Base-by-base conservation (phyloP, 2,888 invertebrate species). In the Bombylius discolor region DNA sequence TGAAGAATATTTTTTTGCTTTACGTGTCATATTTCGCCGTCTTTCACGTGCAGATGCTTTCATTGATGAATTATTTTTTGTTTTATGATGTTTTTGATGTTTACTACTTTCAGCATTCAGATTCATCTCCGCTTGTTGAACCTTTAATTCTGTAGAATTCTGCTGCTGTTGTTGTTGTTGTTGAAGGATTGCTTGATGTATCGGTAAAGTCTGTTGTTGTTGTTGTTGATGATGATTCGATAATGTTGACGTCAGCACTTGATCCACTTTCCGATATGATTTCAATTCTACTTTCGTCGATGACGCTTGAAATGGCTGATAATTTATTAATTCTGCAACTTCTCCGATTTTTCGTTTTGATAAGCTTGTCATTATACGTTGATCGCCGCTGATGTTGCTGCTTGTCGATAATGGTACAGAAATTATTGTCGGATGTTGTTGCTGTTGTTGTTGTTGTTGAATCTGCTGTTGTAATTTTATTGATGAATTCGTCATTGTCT, bases 261-360 rank as follows among this genome's bases (percentile, higher is more conserved):
- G 47, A 7, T 23, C 32, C 5, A 32, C 11, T 49, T 34, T 31
- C 31, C 13, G 46, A 8, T 14, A 23, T 50, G 23, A 44, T 51
- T 34, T 42, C 39, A 42, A 47, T 39, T 39, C 42, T 42, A 42
- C 39, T 11, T 42, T 42, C 39, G 39, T 42, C 47, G 36, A n/a
- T 11, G 44, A 4, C 33, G 52, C 39, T 53, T 58, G 52, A 47
- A 53, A 47, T 32, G 46, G 44, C 42, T 58, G 58, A 49, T 59
- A 57, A 42, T 42, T 42, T 14, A 57, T 33, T 1, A 59, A 44
- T 5, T 57, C 54, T 32, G 53, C 52, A n/a, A 51, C 53, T 32
- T 59, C 59, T 11, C 53, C 56, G 46, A 42, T 51, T n/a, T 42
- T 51, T 14, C 56, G 53, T 53, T 56, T 56, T 42, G 47, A 42